phyloP scores from a whole-genome alignment of 1,140 invertebrate genomes.

The Meloidogyne floridensis region DNA sequence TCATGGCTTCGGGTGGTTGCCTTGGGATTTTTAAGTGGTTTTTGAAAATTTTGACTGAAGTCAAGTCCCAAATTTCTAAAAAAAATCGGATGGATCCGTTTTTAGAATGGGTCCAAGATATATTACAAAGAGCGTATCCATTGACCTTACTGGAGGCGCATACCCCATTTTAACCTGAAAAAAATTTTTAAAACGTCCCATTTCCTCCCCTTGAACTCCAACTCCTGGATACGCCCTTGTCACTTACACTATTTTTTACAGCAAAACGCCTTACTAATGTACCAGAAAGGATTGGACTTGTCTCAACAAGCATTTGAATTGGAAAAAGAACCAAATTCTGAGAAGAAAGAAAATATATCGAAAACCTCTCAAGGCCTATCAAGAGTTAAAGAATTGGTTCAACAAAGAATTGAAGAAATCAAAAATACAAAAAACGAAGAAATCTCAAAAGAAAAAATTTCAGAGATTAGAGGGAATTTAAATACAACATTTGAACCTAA shows the following conservation, averaged over 20 bases:
- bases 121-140: too few species aligned
- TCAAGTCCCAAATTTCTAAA: too few species aligned
- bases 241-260: background rate
- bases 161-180: too few species aligned
- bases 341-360: background rate
- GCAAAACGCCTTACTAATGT: slow-evolving; percentile 33
- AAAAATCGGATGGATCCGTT: too few species aligned
- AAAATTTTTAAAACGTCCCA: too few species aligned
- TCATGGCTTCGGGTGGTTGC: background rate
- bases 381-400: slow-evolving; percentile 3
- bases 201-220: too few species aligned
- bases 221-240: too few species aligned
- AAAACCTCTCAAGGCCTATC: slow-evolving; percentile 3
- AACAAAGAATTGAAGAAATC: slow-evolving; percentile 14
- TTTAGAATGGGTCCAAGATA: too few species aligned
- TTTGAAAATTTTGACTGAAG: too few species aligned
- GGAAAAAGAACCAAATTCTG: background rate
- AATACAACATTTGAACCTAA: slow-evolving; percentile 29
- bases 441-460: background rate
- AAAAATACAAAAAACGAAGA: background rate
- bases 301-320: slow-evolving; percentile 19
- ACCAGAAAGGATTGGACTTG: slow-evolving; percentile 30
- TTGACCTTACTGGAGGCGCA: too few species aligned
- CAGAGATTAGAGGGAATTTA: slow-evolving; percentile 7
- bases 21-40: too few species aligned